Base-by-base conservation (phyloP, 2,797 vertebrate genomes). In the Sebastes matsubarae region DNA sequence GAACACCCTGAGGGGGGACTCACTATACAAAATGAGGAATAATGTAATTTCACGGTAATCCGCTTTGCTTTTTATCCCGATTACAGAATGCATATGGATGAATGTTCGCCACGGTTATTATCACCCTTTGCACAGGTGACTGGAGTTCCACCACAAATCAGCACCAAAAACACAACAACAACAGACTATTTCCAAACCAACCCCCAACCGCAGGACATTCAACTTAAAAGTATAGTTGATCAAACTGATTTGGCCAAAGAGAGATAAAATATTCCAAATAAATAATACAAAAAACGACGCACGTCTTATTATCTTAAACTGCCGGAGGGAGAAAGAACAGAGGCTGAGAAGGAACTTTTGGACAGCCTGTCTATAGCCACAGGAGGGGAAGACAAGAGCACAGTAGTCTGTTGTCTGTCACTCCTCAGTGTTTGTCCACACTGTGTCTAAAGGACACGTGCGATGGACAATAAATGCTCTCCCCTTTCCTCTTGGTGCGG, bases 31-130 rank as follows among this genome's bases (percentile, higher is more conserved):
- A 83, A 88, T 36, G 18, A 84, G 73, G 55, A 89, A 89, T 88
- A 83, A 68, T 89, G 80, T 73, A 65, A 92, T 91, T 87, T 88
- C 72, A 87, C 74, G 66, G 2, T 74, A 87, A 90, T 81, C 87
- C 71, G 77, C 80, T 89, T 89, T 84, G 82, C 63, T 85, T 75
- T 71, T 79, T 29, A 85, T 84, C 65, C 78, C 50, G n/a, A 75
- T 84, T 72, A 79, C 71, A 85, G 65, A 50, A 75, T 29, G 70
- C 86, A 82, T 61, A 81, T 72, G 77, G 68, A 72, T 81, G 59
- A 55, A 77, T 27, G 82, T 79, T 63, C 76, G 5, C 27, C 27
- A 60, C 65, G 69, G 25, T 68, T 72, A 68, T 66, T 72, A 68
- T 66, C 65, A 12, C 10, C 59, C 55, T 78, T 54, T 68, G 69